Percentiles rank a stretch among this genome's conserved stretches.
These are phyloP conservation scores for Chondrosia reniformis DNA, from an alignment of 37 sponge, comb jelly and placozoan genomes.

Conservation along the genomic window DNA sequence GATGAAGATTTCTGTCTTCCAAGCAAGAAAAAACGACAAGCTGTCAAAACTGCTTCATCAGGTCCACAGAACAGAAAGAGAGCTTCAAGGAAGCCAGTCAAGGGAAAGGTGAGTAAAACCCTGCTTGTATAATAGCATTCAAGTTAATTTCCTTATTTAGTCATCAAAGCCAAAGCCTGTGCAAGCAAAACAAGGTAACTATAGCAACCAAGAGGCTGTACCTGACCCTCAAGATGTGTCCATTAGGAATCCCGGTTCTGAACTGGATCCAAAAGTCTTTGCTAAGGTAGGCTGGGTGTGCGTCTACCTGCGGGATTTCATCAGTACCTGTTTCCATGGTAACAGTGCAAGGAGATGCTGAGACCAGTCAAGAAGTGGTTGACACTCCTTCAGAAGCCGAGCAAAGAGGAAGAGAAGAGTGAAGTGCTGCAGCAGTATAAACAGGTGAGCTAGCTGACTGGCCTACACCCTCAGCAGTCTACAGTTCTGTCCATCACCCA, in stretches of 20 bases:
- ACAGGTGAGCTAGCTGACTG: constrained; percentile 21
- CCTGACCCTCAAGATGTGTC: no score
- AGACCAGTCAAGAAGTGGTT: constrained; percentile 77
- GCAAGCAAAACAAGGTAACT: no score
- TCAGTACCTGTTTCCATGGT: neutral
- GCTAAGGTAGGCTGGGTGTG: neutral
- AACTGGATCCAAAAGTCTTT: constrained; percentile 52
- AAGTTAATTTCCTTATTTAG: no score
- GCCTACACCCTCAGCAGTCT: neutral
- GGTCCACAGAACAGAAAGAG: no score
- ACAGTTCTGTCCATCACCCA: neutral
- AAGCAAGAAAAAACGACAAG: neutral
- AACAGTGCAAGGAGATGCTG: constrained; percentile 66
- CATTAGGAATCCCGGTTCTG: constrained; percentile 6
- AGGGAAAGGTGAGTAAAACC: no score
- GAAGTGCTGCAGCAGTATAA: constrained; percentile 61
- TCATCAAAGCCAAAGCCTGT: no score
- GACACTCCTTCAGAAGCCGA: constrained; percentile 35
- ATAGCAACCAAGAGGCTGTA: no score
- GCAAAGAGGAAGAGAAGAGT: constrained; percentile 32
- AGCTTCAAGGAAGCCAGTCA: no score
- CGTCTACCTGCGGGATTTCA: neutral
- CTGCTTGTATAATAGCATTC: no score
- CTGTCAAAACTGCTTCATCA: no score
- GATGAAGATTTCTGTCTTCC: neutral